phyloP scores from a whole-genome alignment of 2,113 vertebrate species.

The Pedionomus torquatus region DNA sequence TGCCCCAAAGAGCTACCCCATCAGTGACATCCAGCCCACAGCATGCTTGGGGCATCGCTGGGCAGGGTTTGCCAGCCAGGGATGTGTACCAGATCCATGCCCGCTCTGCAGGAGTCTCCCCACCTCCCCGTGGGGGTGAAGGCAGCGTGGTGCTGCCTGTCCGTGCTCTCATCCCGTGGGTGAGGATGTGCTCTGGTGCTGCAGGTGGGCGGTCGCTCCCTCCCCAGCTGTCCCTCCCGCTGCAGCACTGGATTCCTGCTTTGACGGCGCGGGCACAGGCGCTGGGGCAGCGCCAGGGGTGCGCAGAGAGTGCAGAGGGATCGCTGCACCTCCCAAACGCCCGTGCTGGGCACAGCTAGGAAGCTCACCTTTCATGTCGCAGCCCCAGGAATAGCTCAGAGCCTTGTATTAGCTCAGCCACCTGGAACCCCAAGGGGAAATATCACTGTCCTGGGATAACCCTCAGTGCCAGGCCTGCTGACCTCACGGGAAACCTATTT shows the following conservation, averaged over 20 bases:
- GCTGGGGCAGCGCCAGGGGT: background rate
- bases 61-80: background rate
- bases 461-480: background rate
- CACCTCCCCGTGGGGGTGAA: rapidly evolving
- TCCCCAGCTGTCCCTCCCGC: background rate
- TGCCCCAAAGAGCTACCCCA: background rate
- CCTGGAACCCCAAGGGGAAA: background rate
- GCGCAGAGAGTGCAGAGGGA: background rate
- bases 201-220: background rate
- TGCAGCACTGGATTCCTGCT: rapidly evolving
- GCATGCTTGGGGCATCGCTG: rapidly evolving
- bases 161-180: background rate
- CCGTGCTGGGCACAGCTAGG: background rate
- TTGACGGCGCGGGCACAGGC: background rate
- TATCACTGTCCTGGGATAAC: constrained; percentile 2
- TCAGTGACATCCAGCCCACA: background rate
- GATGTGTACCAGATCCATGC: rapidly evolving
- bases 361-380: background rate
- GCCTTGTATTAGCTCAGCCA: background rate
- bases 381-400: background rate
- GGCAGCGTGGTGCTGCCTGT: rapidly evolving
- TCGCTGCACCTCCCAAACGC: background rate
- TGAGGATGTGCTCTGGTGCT: background rate
- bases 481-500: background rate
- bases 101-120: background rate